Conservation (phyloP, 2,797 vertebrate species). For the Pseudotriccus pelzelni region DNA sequence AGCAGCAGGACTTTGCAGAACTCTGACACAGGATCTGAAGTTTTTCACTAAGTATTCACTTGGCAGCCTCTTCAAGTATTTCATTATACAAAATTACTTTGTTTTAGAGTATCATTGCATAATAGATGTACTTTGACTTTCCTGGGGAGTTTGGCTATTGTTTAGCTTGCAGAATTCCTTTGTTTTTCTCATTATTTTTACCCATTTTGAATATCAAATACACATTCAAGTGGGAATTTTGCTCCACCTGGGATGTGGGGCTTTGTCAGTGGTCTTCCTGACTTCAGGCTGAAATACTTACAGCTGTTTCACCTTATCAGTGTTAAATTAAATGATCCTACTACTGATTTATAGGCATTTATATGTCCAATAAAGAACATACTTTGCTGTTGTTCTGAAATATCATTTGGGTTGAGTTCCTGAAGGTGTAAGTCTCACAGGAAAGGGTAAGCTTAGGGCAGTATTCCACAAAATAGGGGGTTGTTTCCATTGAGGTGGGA, state of each 20-base stretch:
- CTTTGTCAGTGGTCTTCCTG: neutral
- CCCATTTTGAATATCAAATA: neutral
- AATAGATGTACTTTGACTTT: neutral
- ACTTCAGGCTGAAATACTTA: neutral
- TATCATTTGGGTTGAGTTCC: neutral
- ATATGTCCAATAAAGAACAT: neutral
- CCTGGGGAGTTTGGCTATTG: accelerated
- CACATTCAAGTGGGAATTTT: neutral
- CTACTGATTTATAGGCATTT: neutral
- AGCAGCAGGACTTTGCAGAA: neutral
- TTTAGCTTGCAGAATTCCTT: neutral
- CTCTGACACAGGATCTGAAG: neutral
- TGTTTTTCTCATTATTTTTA: neutral
- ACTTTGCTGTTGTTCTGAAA: neutral
- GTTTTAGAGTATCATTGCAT: neutral
- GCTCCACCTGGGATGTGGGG: accelerated
- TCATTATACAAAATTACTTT: neutral
- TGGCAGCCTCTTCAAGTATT: neutral
- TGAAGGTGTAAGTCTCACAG: neutral
- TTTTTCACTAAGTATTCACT: neutral
- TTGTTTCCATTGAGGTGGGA: neutral
- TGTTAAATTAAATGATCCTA: neutral
- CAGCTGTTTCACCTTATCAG: neutral
- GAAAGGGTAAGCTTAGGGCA: neutral
- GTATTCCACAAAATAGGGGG: neutral